phyloP scores from a whole-genome alignment of 2,888 invertebrate genomes.

The Diploptera punctata region DNA sequence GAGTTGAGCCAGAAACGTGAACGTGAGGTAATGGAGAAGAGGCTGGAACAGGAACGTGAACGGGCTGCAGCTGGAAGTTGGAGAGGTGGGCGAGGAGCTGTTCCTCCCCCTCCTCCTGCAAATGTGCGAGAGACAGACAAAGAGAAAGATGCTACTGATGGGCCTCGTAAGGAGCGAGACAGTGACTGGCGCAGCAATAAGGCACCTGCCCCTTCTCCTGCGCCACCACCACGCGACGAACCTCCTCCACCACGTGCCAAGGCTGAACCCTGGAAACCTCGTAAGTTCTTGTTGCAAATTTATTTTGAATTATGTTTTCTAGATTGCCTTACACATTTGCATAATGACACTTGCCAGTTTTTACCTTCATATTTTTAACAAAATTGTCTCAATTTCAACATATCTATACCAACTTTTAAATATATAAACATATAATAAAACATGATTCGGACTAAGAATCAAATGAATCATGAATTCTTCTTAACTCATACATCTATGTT shows the following conservation, averaged over 20 bases:
- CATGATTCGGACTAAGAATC: too few relatives aligned
- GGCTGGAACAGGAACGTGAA: slow-evolving; percentile 51
- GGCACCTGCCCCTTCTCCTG: not conserved
- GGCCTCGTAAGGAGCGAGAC: slow-evolving; percentile 19
- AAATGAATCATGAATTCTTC: too few relatives aligned
- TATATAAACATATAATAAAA: too few relatives aligned
- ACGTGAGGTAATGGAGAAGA: slow-evolving; percentile 65
- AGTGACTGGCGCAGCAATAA: slow-evolving; percentile 11
- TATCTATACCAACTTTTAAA: too few relatives aligned
- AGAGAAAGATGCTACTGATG: slow-evolving; percentile 40
- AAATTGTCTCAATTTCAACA: too few relatives aligned
- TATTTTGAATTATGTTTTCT: not conserved
- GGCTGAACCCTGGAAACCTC: slow-evolving; percentile 11
- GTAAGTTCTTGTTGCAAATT: not conserved
- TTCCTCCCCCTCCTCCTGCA: slow-evolving; percentile 26
- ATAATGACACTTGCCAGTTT: too few relatives aligned
- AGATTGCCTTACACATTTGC: not conserved
- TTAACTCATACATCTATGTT: too few relatives aligned
- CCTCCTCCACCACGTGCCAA: not conserved
- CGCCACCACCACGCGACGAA: not conserved
- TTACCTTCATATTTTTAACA: too few relatives aligned
- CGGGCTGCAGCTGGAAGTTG: slow-evolving; percentile 45
- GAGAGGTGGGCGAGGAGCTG: slow-evolving; percentile 42
- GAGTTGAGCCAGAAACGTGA: slow-evolving; percentile 72
- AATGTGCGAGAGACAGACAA: too few relatives aligned